Evolutionary conservation across 2,888 invertebrate species (phyloP).

Genomic region (Protodeltote pygarga): DNA sequence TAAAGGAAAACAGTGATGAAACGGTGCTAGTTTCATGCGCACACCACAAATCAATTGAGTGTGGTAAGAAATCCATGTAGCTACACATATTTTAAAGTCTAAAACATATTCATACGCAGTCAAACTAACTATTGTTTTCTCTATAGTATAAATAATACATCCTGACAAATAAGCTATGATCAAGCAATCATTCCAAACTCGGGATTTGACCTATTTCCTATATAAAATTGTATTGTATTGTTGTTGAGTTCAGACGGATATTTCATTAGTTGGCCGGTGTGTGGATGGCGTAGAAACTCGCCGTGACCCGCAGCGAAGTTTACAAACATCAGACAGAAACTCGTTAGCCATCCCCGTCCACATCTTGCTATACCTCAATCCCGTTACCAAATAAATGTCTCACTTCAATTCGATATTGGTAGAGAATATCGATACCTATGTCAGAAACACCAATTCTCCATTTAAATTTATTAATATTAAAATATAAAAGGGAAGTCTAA

Average conservation of each 20-base stretch:
- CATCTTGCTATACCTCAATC: conserved; percentile 37
- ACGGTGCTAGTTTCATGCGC: too few relatives aligned
- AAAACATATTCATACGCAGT: too few relatives aligned
- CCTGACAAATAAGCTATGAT: conserved; percentile 22
- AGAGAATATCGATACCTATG: conserved; percentile 47
- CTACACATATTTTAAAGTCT: too few relatives aligned
- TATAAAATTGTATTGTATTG: conserved; percentile 35
- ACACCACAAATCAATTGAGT: too few relatives aligned
- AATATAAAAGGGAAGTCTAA: conserved; percentile 24
- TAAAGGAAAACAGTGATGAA: too few relatives aligned
- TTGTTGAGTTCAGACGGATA: conserved; percentile 47
- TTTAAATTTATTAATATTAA: conserved; percentile 25
- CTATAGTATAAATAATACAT: conserved; percentile 6
- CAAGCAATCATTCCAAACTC: conserved; percentile 30
- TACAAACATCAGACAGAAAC: conserved; percentile 67
- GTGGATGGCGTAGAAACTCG: conserved; percentile 44
- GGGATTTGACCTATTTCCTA: conserved; percentile 32
- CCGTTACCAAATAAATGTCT: conserved; percentile 57
- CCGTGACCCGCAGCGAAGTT: conserved; percentile 62
- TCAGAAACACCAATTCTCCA: conserved; percentile 38
- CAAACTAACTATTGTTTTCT: too few relatives aligned
- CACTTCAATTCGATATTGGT: conserved; percentile 53
- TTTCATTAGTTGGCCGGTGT: conserved; percentile 49
- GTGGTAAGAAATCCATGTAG: too few relatives aligned
- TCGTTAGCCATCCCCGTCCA: conserved; percentile 61